Percentiles rank a stretch among this genome's conserved stretches.
Conservation (phyloP, 2,797 vertebrate genomes). For the Percopsis omiscomaycus region DNA sequence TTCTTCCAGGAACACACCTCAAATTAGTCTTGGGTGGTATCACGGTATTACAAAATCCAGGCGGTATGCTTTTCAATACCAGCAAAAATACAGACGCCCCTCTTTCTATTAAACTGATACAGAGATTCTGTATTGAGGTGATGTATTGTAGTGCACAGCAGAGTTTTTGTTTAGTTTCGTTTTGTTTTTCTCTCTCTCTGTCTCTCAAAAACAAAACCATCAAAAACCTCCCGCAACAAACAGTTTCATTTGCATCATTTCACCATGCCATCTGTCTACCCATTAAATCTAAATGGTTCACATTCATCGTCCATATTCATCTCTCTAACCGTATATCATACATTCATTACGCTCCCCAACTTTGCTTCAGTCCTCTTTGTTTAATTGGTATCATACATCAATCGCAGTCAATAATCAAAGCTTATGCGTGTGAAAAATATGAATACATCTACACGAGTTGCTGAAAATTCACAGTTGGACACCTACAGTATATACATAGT, state of each 20-base stretch:
- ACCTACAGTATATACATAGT: constrained; percentile 22
- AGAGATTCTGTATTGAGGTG: too few relatives aligned
- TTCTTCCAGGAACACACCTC: background rate
- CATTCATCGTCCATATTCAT: constrained; percentile 38
- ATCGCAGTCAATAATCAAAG: constrained; percentile 1
- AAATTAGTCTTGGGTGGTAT: too few relatives aligned
- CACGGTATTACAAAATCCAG: too few relatives aligned
- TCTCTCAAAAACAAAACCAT: constrained; percentile 3
- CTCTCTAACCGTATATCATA: constrained; percentile 64
- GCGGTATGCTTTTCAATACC: too few relatives aligned
- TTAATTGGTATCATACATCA: background rate
- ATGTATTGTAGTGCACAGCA: too few relatives aligned
- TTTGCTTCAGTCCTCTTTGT: constrained; percentile 45
- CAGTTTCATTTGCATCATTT: constrained; percentile 51
- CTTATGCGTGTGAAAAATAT: too few relatives aligned
- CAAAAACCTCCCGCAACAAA: constrained; percentile 31
- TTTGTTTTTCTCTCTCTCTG: constrained; percentile 21
- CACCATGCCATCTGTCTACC: constrained; percentile 39
- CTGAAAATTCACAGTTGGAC: too few relatives aligned
- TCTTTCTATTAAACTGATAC: too few relatives aligned
- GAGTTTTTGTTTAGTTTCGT: too few relatives aligned
- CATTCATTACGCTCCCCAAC: constrained; percentile 52
- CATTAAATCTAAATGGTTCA: constrained; percentile 41
- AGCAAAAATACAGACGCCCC: too few relatives aligned
- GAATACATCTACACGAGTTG: too few relatives aligned